phyloP scores from a whole-genome alignment of 1,140 invertebrate genomes.

The Calliopsis andreniformis region DNA sequence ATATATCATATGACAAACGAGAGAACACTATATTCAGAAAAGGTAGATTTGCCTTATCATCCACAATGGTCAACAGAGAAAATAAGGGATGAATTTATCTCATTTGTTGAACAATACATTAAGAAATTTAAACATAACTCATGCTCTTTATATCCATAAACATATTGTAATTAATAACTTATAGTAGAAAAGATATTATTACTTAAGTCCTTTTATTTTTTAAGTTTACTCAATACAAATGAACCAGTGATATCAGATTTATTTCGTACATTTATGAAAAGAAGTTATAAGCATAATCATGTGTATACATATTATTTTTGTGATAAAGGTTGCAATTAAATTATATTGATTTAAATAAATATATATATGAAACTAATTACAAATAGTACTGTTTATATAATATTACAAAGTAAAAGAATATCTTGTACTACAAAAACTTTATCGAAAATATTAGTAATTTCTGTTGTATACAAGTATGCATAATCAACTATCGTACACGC shows the following conservation, averaged over 20 bases:
- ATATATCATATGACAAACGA: conserved; percentile 64
- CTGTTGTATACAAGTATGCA: too few relatives aligned
- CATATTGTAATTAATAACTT: conserved; percentile 31
- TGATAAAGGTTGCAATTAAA: not conserved
- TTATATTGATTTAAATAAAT: not conserved
- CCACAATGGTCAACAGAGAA: not conserved
- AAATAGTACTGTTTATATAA: not conserved
- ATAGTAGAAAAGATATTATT: not conserved
- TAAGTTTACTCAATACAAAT: not conserved
- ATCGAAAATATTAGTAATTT: too few relatives aligned
- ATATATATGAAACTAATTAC: not conserved
- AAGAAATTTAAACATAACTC: conserved; percentile 54
- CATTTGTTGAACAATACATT: conserved; percentile 10
- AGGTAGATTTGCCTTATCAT: conserved; percentile 18
- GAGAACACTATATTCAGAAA: conserved; percentile 25
- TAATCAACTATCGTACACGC: too few relatives aligned
- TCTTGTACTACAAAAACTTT: too few relatives aligned
- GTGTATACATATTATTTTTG: conserved; percentile 4
- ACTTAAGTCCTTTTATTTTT: not conserved
- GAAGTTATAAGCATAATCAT: not conserved
- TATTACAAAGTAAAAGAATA: too few relatives aligned
- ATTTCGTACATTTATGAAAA: not conserved
- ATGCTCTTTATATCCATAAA: not conserved
- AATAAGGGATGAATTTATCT: not conserved
- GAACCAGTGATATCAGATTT: not conserved